Base-by-base conservation (phyloP, 2,113 vertebrate species). In the Etia nguti region DNA sequence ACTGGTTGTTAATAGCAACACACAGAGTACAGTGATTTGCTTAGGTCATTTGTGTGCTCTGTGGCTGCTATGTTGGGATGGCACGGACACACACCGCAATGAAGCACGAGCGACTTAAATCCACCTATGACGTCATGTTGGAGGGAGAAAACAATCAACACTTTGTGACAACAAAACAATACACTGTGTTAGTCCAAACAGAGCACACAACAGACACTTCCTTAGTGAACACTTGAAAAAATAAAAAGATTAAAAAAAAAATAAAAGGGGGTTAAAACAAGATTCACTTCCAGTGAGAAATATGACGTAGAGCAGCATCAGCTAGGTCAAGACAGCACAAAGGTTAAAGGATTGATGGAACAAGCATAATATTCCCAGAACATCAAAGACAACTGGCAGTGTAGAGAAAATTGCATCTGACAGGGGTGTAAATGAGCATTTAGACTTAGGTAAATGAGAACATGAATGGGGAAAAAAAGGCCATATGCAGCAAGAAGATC, bases 131-230 rank as follows among this genome's bases (percentile, higher is more conserved):
- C 81, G 81, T 92, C 93, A 94, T 94, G 91, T 92, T 82, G 87
- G 52, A 89, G 87, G 70, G 43, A 88, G 87, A 91, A 92, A 93
- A 95, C 93, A 95, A 90, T 89, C 82, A 90, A 94, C 90, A 92
- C 80, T 92, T 92, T 94, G 91, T 94, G 86, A 90, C 90, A 93
- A 86, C 88, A 82, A 93, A 94, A 95, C 87, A 95, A 95, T 86
- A 77, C 91, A 92, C 82, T 80, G 60, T 91, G 90, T 95, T 95
- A 95, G 88, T 50, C 81, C 50, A 84, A 81, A 86, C 81, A 70
- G 6, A 16, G 43, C 75, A 90, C 81, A 91, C 56, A 82, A 84
- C 60, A 83, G 90, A 83, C 43, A 62, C 90, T 86, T 93, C 73
- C 91, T 79, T 60, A 65, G 55, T 46, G 55, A 80, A 68, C 81